Base-by-base conservation (phyloP, 1,140 invertebrate genomes). In the Uloborus diversus region DNA sequence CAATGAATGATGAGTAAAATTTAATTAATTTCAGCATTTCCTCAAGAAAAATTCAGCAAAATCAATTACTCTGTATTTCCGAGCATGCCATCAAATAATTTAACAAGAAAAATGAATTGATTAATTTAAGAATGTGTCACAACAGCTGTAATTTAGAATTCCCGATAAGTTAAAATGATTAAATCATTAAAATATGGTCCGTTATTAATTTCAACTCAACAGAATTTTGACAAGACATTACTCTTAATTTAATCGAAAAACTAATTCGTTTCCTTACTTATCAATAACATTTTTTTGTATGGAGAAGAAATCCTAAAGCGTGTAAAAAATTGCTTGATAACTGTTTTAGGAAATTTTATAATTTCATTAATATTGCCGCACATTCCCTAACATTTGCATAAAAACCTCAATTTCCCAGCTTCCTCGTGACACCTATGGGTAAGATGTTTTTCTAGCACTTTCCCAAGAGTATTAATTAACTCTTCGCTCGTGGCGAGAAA, bases 381-480 rank as follows among this genome's bases (percentile, higher is more conserved):
- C 28, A 33, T 56, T 61, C 20, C 9, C 17, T 56, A 47, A 59
- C 51, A 28, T 59, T 71, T 71, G 33, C 56, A 59, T 71, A 42
- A 32, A 27, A 25, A 59, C 32, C 23, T 59, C 13, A 47, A 11
- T 71, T 71, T 71, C 37, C 35, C n/a, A n/a, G n/a, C 53, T 68
- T 68, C 25, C 53, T 13, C 42, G 7, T 59, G 23, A 32, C 33
- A 59, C 25, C 56, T 69, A 33, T 69, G 14, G 51, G 7, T 11
- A 4, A 23, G 66, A 51, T 68, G 65, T 68, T 68, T 68, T 49
- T 53, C n/a, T 68, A 68, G 30, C 35, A 51, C n/a, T 17, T 33
- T 37, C 42, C 27, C 25, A n/a, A 14, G 53, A 47, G 56, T 61
- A 71, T 71, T 71, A 71, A 71, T 71, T 71, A 71, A 71, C 30